A percentile compares a stretch with the other conserved stretches of the same genome.
Conservation (phyloP, 2,797 vertebrate genomes). For the Vireo griseus region DNA sequence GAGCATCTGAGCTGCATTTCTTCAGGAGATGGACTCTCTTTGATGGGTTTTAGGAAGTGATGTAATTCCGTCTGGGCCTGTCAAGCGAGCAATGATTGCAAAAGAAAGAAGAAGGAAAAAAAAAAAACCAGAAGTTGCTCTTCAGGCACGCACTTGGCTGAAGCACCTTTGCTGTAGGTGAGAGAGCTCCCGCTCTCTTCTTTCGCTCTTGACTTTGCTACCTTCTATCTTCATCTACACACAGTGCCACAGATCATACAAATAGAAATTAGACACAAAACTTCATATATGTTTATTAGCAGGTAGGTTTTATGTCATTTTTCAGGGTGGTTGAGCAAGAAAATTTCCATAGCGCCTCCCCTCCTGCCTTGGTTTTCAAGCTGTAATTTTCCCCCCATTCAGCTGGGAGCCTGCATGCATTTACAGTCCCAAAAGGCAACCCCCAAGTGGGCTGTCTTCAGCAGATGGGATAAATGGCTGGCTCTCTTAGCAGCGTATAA, state of each 20-base stretch:
- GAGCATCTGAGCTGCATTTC: slow-evolving; percentile 74
- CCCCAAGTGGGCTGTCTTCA: neutral
- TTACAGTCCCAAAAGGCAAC: neutral
- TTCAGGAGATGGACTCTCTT: slow-evolving; percentile 75
- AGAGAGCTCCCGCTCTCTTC: neutral
- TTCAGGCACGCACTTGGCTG: slow-evolving; percentile 43
- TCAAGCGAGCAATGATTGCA: slow-evolving; percentile 76
- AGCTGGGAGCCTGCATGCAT: rapidly evolving
- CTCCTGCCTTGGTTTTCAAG: neutral
- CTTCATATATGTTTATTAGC: neutral
- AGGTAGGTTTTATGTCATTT: neutral
- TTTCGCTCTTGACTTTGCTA: neutral
- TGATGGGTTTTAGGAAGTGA: slow-evolving; percentile 84
- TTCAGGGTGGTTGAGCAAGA: neutral
- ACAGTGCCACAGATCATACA: neutral
- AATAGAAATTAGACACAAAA: neutral
- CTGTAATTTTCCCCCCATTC: rapidly evolving
- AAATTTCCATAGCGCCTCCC: neutral
- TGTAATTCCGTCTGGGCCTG: slow-evolving; percentile 80
- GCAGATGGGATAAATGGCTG: neutral
- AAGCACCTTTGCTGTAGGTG: neutral
- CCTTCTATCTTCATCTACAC: neutral
- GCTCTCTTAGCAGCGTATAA: neutral
- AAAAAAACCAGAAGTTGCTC: slow-evolving; percentile 35
- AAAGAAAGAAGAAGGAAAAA: slow-evolving; percentile 50